Evolutionary conservation across 1,140 invertebrate genomes (phyloP).

Genomic region (Chrysoperla carnea): DNA sequence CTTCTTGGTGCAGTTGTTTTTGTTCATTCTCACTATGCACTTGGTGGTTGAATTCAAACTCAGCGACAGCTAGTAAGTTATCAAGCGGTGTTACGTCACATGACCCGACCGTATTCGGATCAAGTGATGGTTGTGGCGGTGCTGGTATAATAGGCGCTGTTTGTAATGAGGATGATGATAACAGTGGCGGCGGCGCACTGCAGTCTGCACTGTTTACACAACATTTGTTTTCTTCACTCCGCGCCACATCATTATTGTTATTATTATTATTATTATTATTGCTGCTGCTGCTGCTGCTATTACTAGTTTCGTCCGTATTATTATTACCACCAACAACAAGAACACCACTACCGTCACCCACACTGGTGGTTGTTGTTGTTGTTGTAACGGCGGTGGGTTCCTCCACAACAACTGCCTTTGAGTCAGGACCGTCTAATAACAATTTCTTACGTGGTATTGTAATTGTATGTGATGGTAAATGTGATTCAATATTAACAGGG

Average conservation of each 20-base stretch:
- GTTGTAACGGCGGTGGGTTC: constrained; percentile 1
- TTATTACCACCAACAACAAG: constrained; percentile 1
- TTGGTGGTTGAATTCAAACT: constrained; percentile 31
- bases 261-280: no score
- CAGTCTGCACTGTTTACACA: constrained; percentile 16
- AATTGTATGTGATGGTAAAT: constrained; percentile 35
- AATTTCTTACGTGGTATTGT: constrained; percentile 22
- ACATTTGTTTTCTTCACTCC: constrained; percentile 2
- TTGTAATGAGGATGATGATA: not conserved
- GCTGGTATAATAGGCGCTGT: constrained; percentile 5
- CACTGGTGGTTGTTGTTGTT: constrained; percentile 20
- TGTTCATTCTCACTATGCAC: constrained; percentile 17
- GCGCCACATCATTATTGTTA: no score
- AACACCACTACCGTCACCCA: constrained; percentile 12
- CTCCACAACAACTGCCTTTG: no score
- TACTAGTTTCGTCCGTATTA: not conserved
- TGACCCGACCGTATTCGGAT: constrained; percentile 16
- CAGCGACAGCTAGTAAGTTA: constrained; percentile 35
- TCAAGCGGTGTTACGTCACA: constrained; percentile 27
- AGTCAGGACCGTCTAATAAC: no score
- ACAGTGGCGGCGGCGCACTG: constrained; percentile 6
- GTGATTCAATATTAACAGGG: constrained; percentile 32
- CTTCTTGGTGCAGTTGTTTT: constrained; percentile 1
- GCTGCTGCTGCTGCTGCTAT: not conserved
- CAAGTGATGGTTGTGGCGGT: constrained; percentile 10